Conservation (phyloP, 2,888 invertebrate species). For the Blomia tropicalis region DNA sequence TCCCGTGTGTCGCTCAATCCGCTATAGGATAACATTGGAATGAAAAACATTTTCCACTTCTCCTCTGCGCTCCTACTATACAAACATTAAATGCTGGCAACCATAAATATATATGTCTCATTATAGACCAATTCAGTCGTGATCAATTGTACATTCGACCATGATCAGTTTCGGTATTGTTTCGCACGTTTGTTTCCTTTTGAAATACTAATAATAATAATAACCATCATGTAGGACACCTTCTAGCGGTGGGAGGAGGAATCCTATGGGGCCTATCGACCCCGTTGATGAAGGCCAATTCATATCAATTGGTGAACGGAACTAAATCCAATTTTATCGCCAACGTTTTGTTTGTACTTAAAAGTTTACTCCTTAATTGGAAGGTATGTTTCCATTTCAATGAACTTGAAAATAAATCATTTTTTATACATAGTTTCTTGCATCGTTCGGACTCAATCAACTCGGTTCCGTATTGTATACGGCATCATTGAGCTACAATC, state of each 20-base stretch:
- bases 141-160: too few species aligned
- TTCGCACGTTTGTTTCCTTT: too few species aligned
- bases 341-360: background rate
- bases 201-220: too few species aligned
- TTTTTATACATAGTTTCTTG: constrained; percentile 2
- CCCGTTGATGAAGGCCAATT: constrained; percentile 26
- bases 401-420: background rate
- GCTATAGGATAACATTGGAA: too few species aligned
- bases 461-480: constrained; percentile 20
- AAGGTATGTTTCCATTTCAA: constrained; percentile 24
- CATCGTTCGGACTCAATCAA: constrained; percentile 17
- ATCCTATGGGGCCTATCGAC: constrained; percentile 28
- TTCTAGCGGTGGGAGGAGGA: constrained; percentile 12
- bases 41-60: too few species aligned
- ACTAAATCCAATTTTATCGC: constrained; percentile 12
- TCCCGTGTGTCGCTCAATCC: too few species aligned
- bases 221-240: constrained; percentile 13
- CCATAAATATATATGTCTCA: too few species aligned
- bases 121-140: too few species aligned
- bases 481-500: constrained; percentile 16
- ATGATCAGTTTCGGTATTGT: too few species aligned
- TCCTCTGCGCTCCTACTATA: too few species aligned
- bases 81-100: too few species aligned
- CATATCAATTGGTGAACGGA: constrained; percentile 21
- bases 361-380: constrained; percentile 27